Evolutionary conservation across 2,797 vertebrate genomes (phyloP).

Genomic region (Oryzias dopingdopingensis): DNA sequence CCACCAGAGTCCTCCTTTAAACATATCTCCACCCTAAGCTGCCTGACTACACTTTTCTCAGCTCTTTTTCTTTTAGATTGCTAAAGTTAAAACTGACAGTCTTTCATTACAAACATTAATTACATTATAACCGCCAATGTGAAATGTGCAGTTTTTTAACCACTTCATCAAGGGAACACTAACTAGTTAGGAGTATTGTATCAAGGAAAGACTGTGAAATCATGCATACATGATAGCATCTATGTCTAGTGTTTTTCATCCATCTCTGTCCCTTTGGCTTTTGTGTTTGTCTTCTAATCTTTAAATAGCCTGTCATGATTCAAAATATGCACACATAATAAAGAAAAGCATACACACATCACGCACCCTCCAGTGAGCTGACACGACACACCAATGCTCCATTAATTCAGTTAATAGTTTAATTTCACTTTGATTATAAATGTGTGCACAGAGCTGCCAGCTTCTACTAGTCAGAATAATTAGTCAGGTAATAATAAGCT

Average conservation of each 20-base stretch:
- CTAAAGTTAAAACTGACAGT: no score
- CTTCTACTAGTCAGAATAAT: conserved; percentile 58
- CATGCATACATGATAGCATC: neutral
- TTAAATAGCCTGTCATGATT: conserved; percentile 27
- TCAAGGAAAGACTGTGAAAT: neutral
- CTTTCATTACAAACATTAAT: no score
- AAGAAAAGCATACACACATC: conserved; percentile 29
- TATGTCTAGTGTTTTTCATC: conserved; percentile 3
- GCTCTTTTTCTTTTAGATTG: no score
- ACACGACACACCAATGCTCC: conserved; percentile 35
- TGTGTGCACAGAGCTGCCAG: conserved; percentile 38
- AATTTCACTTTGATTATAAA: conserved; percentile 64
- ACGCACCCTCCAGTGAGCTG: conserved; percentile 28
- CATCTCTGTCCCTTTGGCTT: conserved; percentile 13
- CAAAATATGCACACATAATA: conserved; percentile 22
- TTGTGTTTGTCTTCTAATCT: conserved; percentile 21
- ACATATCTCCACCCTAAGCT: no score
- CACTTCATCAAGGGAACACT: neutral
- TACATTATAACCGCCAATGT: neutral
- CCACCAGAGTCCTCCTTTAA: no score
- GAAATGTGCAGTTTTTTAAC: neutral
- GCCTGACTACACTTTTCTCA: no score
- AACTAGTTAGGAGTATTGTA: neutral
- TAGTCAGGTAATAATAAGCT: conserved; percentile 67
- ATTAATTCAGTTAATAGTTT: conserved; percentile 61